A percentile compares a stretch with the other conserved stretches of the same genome.
Conservation (phyloP, 2,888 invertebrate genomes). For the Cactoblastis cactorum region DNA sequence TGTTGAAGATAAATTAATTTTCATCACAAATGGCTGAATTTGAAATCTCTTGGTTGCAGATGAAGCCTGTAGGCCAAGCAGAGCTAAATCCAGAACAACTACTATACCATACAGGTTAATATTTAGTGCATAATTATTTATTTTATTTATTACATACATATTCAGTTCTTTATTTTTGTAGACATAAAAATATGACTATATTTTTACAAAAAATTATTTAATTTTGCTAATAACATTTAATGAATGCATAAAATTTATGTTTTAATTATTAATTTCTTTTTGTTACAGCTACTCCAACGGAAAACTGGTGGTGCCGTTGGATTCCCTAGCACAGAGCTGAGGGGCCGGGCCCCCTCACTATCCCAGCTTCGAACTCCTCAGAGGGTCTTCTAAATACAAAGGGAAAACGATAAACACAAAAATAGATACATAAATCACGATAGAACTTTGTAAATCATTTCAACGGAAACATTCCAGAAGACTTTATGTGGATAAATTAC, state of each 20-base stretch:
- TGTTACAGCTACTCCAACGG: slow-evolving; percentile 78
- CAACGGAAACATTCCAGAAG: slow-evolving; percentile 42
- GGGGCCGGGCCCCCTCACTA: slow-evolving; percentile 59
- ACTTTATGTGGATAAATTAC: slow-evolving; percentile 28
- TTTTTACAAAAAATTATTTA: too few relatives aligned
- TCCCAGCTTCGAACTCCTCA: slow-evolving; percentile 63
- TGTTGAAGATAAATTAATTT: slow-evolving; percentile 23
- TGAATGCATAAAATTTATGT: slow-evolving; percentile 15
- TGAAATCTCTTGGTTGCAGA: slow-evolving; percentile 71
- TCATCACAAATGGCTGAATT: slow-evolving; percentile 22
- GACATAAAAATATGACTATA: too few relatives aligned
- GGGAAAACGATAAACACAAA: slow-evolving; percentile 40
- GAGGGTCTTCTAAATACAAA: slow-evolving; percentile 57
- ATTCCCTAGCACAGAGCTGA: slow-evolving; percentile 78
- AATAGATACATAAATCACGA: slow-evolving; percentile 26
- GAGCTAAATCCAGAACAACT: slow-evolving; percentile 77
- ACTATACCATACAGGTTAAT: slow-evolving; percentile 77
- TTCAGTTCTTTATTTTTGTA: too few relatives aligned
- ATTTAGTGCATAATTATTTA: slow-evolving; percentile 30
- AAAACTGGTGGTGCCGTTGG: slow-evolving; percentile 80
- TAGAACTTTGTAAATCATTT: slow-evolving; percentile 16
- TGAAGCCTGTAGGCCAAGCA: slow-evolving; percentile 77
- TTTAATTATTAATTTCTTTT: slow-evolving; percentile 38
- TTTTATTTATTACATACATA: slow-evolving; percentile 14
- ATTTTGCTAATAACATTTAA: too few relatives aligned